Evolutionary conservation across 2,888 invertebrate species (phyloP), one percentile per base, ranked within the genome.

Genomic region (Brenthis ino): DNA sequence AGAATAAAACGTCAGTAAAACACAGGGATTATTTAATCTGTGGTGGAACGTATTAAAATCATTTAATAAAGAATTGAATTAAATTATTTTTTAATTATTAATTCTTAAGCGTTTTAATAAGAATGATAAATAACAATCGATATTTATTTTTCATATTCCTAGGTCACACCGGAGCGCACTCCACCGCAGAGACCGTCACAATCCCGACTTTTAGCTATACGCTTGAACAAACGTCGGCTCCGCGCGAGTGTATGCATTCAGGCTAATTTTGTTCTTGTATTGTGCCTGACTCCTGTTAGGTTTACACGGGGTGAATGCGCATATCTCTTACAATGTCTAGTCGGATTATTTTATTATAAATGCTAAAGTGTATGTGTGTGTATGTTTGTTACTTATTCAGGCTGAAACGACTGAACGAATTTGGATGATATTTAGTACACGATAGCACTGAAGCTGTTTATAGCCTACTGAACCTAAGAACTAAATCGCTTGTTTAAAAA

Each of bases 171-270:
- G 70, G 54, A 57, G 14, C 43, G 71, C 64, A 66, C 76, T 73
- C 68, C 65, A 69, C 70, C 70, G 66, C 69, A 75, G 65, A 68
- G 65, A 67, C 63, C 69, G 70, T 69, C 71, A 66, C 73, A 70
- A 70, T 67, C 72, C 28, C 74, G 72, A 76, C 70, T 74, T 69
- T 72, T 69, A 72, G 74, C 72, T 74, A 72, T 71, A 73, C 71
- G 68, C 71, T 54, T 65, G 74, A 72, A 57, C 72, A 71, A 67
- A 66, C 67, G 68, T 58, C 68, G 64, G 69, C 69, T 24, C 48
- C 57, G 64, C 57, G 69, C 28, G 68, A 68, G 68, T 50, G 65
- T 66, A 37, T 60, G 61, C 69, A 71, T 71, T 72, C 71, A 65
- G 56, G 72, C 57, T 71, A 63, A 69, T 67, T 70, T 55, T 57